Percentiles rank a stretch among this genome's conserved stretches.
phyloP scores from a whole-genome alignment of 2,113 vertebrate genomes.

The Clinocottus analis region DNA sequence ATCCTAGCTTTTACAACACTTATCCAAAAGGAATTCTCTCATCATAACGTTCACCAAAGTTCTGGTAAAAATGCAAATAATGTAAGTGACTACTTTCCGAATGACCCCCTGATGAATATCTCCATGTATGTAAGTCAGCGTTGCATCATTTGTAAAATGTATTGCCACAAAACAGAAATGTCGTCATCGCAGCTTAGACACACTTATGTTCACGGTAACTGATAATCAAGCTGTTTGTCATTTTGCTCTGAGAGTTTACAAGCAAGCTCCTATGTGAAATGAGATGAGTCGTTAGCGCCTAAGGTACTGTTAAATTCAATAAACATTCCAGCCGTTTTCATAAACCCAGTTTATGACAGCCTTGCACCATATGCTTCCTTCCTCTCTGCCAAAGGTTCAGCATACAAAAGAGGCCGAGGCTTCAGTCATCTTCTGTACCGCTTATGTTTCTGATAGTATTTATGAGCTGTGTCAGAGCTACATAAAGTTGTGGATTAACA shows the following conservation, averaged over 20 bases:
- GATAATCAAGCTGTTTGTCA: slow-evolving; percentile 48
- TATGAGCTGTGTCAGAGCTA: slow-evolving; percentile 71
- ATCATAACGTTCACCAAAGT: neutral
- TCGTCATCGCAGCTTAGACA: neutral
- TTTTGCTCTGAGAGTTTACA: slow-evolving; percentile 52
- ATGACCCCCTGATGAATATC: slow-evolving; percentile 1
- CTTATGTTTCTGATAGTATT: slow-evolving; percentile 77
- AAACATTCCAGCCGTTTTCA: slow-evolving; percentile 86
- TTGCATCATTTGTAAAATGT: neutral
- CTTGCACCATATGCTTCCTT: slow-evolving; percentile 71
- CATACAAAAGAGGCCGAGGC: slow-evolving; percentile 58
- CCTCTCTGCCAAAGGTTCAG: slow-evolving; percentile 40
- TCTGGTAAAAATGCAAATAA: neutral
- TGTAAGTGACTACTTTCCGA: neutral
- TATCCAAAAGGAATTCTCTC: neutral
- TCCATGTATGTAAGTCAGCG: neutral
- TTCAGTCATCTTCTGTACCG: slow-evolving; percentile 43
- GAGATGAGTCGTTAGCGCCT: slow-evolving; percentile 51
- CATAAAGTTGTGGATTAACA: slow-evolving; percentile 74
- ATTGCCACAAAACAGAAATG: neutral
- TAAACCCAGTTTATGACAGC: slow-evolving; percentile 82
- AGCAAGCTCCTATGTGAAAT: slow-evolving; percentile 38
- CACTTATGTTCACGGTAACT: slow-evolving; percentile 8
- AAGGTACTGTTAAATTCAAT: slow-evolving; percentile 85
- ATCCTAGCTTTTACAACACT: neutral